Percentiles rank a stretch among this genome's conserved stretches.
These are phyloP conservation scores for Acridotheres tristis DNA, from an alignment of 2,797 vertebrate genomes.

Conservation along the genomic window DNA sequence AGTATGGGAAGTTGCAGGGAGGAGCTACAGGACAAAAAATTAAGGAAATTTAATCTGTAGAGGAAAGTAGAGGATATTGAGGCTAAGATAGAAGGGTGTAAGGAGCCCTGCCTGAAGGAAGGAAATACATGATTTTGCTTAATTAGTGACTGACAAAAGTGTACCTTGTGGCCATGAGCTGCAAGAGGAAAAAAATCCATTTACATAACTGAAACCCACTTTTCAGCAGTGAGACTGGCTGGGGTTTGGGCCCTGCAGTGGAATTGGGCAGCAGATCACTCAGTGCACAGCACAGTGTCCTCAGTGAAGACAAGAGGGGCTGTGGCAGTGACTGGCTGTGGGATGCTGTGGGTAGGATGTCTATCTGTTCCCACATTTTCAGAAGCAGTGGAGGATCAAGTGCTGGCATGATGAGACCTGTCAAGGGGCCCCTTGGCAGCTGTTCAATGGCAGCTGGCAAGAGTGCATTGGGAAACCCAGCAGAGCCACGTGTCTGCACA, in stretches of 20 bases:
- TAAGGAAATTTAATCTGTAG: background rate
- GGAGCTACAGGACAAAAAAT: background rate
- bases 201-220: background rate
- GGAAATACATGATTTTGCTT: conserved; percentile 20
- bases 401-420: background rate
- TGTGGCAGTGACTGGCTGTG: background rate
- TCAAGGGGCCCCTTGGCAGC: background rate
- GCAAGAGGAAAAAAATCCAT: background rate
- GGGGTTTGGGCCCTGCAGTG: background rate
- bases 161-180: background rate
- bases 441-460: background rate
- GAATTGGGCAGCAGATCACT: background rate
- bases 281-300: background rate
- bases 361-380: background rate
- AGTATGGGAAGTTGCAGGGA: background rate
- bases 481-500: rapidly evolving
- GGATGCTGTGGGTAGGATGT: rapidly evolving
- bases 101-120: conserved; percentile 4
- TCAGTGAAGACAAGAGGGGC: background rate
- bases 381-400: background rate
- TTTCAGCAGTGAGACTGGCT: background rate
- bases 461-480: rapidly evolving
- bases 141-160: conserved; percentile 42
- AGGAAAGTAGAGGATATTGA: background rate
- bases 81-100: background rate